These are phyloP conservation scores for Notospermus geniculatus DNA, from an alignment of 1,140 invertebrate species.

Conservation along the genomic window DNA sequence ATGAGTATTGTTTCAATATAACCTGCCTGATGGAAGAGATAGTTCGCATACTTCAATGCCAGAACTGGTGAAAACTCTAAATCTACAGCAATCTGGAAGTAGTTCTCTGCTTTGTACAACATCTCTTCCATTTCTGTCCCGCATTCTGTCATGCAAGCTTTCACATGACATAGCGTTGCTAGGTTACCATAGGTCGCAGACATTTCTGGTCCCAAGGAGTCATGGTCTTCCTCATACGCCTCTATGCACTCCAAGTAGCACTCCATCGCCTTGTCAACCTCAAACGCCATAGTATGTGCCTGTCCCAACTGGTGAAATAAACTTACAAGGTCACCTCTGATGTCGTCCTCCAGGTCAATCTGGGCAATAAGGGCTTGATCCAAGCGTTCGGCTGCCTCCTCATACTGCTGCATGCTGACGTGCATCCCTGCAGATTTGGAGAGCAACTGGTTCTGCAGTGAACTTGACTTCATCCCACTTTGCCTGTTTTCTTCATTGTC, in stretches of 20 bases:
- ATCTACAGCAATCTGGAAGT: slow-evolving; percentile 44
- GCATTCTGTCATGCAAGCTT: slow-evolving; percentile 47
- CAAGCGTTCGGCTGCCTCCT: slow-evolving; percentile 46
- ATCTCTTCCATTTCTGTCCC: slow-evolving; percentile 42
- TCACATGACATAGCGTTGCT: slow-evolving; percentile 51
- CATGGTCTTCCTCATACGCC: slow-evolving; percentile 44
- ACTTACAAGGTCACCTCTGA: slow-evolving; percentile 45
- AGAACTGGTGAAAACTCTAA: slow-evolving; percentile 41
- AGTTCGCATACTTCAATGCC: slow-evolving; percentile 49
- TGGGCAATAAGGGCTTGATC: slow-evolving; percentile 49
- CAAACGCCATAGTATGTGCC: slow-evolving; percentile 46
- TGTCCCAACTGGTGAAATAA: slow-evolving; percentile 47
- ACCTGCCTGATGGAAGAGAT: slow-evolving; percentile 46
- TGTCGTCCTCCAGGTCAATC: slow-evolving; percentile 48
- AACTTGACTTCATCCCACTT: slow-evolving; percentile 36
- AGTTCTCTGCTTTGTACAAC: slow-evolving; percentile 39
- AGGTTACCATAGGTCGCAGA: slow-evolving; percentile 44
- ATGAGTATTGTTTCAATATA: slow-evolving; percentile 43
- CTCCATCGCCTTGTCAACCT: slow-evolving; percentile 49
- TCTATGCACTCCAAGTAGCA: slow-evolving; percentile 47
- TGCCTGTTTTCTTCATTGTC: slow-evolving; percentile 33
- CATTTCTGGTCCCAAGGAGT: slow-evolving; percentile 44
- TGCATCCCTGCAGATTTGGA: slow-evolving; percentile 49
- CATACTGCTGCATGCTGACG: slow-evolving; percentile 50
- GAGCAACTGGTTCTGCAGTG: slow-evolving; percentile 47